Evolutionary conservation across 2,797 vertebrate species (phyloP), one percentile per base, ranked within the genome.

Genomic region (Pogoniulus pusillus): DNA sequence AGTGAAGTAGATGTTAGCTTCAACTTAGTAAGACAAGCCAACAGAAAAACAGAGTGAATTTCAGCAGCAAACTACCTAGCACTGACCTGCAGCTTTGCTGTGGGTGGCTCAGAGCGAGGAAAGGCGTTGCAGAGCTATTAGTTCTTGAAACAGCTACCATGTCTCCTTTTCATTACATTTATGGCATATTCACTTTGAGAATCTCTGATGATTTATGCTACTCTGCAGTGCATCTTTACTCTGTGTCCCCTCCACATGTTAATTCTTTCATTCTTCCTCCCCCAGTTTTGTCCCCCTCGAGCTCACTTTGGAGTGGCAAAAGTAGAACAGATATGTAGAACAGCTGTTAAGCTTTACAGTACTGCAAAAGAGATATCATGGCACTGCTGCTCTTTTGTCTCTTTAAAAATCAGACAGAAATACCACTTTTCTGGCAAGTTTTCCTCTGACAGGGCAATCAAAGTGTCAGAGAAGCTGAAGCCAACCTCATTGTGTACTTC

Each of bases 41-140:
- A 84, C 16, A 65, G n/a, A 74, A 55, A 57, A 77, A 43, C 0
- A 70, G 9, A 71, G 4, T 4, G 20, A 78, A 80, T 62, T 87
- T 80, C 35, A 55, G 45, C 32, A 79, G n/a, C n/a, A 71, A 54
- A 47, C 17, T 24, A 68, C 39, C n/a, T 63, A 64, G 43, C 30
- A 54, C 5, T 41, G 17, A 47, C 10, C 62, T 68, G 41, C 7
- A 47, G 12, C 51, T 16, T 63, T 29, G 29, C 23, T 57, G 27
- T 27, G 47, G 22, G 27, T 14, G 35, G 39, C 18, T 24, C 0
- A 1, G 29, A 12, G 5, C 0, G 4, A 6, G 6, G 6, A 35
- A 12, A 30, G 6, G 10, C 34, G 41, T 26, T 73, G 16, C 26
- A 85, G 18, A 39, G 27, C 3, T 9, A 32, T 29, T 29, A 30